These are phyloP conservation scores for Pachypsylla venusta DNA, from an alignment of 1,140 invertebrate genomes.

Conservation along the genomic window DNA sequence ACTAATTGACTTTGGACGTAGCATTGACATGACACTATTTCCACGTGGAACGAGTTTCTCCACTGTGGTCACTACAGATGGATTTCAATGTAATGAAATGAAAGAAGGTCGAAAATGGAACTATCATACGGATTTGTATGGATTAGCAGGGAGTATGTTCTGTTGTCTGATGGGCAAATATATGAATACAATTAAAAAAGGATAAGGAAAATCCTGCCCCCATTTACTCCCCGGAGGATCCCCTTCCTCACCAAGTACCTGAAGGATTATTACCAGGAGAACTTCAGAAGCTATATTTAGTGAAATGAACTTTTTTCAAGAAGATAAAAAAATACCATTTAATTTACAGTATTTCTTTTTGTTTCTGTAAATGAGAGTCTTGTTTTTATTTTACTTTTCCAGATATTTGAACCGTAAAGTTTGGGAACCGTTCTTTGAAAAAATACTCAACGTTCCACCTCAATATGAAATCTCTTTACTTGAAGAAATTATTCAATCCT, in stretches of 20 bases:
- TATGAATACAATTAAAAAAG: constrained; percentile 57
- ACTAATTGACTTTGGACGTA: constrained; percentile 73
- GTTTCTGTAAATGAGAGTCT: too few species aligned
- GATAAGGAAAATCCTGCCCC: too few species aligned
- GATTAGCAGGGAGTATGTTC: constrained; percentile 69
- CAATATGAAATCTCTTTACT: neutral
- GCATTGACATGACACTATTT: constrained; percentile 76
- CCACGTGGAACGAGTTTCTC: constrained; percentile 63
- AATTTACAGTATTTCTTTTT: too few species aligned
- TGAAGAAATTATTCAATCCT: neutral
- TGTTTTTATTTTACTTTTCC: constrained; percentile 16
- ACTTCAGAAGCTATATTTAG: too few species aligned
- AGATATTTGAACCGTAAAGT: constrained; percentile 44
- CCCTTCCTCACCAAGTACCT: too few species aligned
- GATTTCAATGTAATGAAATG: constrained; percentile 77
- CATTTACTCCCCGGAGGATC: too few species aligned
- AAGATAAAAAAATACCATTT: too few species aligned
- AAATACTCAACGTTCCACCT: constrained; percentile 44
- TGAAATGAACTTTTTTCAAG: too few species aligned
- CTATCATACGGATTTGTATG: constrained; percentile 82
- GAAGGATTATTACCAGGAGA: too few species aligned
- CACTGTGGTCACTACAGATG: constrained; percentile 51
- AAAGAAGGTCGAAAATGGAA: constrained; percentile 73
- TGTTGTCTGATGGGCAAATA: constrained; percentile 73
- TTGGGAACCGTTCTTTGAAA: constrained; percentile 49